Evolutionary conservation across 1,140 invertebrate species (phyloP).

Genomic region (Aphis craccivora): DNA sequence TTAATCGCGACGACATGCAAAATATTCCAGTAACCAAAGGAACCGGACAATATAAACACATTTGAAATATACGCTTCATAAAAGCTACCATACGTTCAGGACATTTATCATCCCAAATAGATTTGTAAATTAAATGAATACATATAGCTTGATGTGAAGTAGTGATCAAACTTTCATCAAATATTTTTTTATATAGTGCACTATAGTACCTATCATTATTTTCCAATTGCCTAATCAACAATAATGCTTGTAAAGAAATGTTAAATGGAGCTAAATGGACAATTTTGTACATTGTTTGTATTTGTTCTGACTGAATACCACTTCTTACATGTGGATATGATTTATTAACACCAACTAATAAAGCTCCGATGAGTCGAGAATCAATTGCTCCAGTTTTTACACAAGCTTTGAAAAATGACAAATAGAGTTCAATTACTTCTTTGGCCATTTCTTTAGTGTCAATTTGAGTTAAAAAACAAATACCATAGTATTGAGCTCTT

Average conservation of each 20-base stretch:
- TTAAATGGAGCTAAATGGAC: constrained; percentile 86
- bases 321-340: constrained; percentile 81
- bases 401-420: constrained; percentile 93
- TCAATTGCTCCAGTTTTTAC: constrained; percentile 91
- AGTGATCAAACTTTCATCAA: constrained; percentile 77
- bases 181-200: constrained; percentile 86
- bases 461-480: constrained; percentile 90
- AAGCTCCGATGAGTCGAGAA: constrained; percentile 88
- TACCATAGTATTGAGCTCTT: constrained; percentile 90
- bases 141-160: constrained; percentile 82
- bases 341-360: constrained; percentile 87
- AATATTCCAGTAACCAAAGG: constrained; percentile 78
- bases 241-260: constrained; percentile 85
- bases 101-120: constrained; percentile 81
- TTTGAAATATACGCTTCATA: constrained; percentile 87
- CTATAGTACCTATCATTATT: constrained; percentile 81
- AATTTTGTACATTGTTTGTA: constrained; percentile 87
- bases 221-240: constrained; percentile 84
- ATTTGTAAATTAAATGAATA: constrained; percentile 86
- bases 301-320: constrained; percentile 68
- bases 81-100: constrained; percentile 80
- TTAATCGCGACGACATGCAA: constrained; percentile 80
- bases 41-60: constrained; percentile 68
- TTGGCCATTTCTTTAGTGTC: constrained; percentile 75
- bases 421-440: constrained; percentile 88